Evolutionary conservation across 2,113 vertebrate species (phyloP).

Genomic region (Dunckerocampus dactyliophorus): DNA sequence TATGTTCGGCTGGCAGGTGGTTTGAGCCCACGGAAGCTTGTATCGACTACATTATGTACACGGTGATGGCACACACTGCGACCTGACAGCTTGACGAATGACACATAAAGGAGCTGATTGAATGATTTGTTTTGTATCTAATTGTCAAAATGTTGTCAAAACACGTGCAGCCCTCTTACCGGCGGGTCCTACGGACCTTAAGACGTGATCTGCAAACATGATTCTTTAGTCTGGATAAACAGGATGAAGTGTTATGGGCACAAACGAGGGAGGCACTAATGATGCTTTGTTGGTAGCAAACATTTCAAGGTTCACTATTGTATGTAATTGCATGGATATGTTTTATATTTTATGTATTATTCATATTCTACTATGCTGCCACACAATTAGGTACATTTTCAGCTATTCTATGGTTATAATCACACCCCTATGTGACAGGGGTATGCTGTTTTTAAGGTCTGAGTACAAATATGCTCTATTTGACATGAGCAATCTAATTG

Average conservation of each 20-base stretch:
- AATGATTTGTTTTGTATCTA: slow-evolving; percentile 65
- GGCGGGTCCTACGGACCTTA: background rate
- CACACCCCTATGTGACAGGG: no score
- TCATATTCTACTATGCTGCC: no score
- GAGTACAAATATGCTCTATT: no score
- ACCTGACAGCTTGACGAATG: slow-evolving; percentile 70
- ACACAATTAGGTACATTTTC: no score
- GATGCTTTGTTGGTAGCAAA: background rate
- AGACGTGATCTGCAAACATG: background rate
- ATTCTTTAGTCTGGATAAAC: no score
- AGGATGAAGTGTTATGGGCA: no score
- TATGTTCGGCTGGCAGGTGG: slow-evolving; percentile 18
- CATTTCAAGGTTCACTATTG: background rate
- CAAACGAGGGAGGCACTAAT: no score
- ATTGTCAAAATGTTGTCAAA: slow-evolving; percentile 27
- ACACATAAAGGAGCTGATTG: slow-evolving; percentile 52
- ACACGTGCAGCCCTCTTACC: background rate
- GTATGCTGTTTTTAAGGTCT: no score
- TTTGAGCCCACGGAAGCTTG: slow-evolving; percentile 29
- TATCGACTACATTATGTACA: slow-evolving; percentile 37
- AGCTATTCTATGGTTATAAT: no score
- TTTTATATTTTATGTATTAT: no score
- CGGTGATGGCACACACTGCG: slow-evolving; percentile 36
- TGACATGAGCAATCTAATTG: no score
- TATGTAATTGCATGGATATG: no score